Base-by-base conservation (phyloP, 2,797 vertebrate species). In the Catharus ustulatus region DNA sequence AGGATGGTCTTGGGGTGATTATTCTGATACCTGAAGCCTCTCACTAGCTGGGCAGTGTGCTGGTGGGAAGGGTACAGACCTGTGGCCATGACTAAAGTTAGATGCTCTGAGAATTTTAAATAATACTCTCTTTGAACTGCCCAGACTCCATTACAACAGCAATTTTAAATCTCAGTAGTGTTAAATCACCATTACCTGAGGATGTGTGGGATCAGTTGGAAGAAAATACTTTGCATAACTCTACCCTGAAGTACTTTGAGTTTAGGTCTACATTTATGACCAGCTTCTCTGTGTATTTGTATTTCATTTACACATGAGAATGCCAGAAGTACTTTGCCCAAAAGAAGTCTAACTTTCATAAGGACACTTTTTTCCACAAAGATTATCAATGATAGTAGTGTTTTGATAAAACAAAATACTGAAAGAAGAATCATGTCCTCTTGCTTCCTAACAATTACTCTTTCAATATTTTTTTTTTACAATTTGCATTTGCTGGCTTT, bases 1-100 rank as follows among this genome's bases (percentile, higher is more conserved):
- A 40, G 24, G 27, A 5, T 71, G 19, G 4, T 27, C 7, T 63
- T 1, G 1, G 17, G 5, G 4, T 11, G 4, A 5, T 13, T 17
- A 10, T 6, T 3, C 46, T 54, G 40, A 49, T n/a, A 48, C 19
- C 10, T 36, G 19, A 24, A 58, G 34, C 10, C 5, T 14, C 4
- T n/a, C 18, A 32, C 7, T 15, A 49, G 3, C 42, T 57, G 42
- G 36, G 18, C 51, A 62, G 22, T 1, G 5, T 55, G 20, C 22
- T 54, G 15, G 16, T 36, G 45, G 49, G 17, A 54, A 27, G 11
- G 6, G 4, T 43, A 14, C 10, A 54, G 8, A 64, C 15, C 26
- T n/a, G 6, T 64, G 55, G 10, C 29, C 13, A 4, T 49, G 17
- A 15, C 20, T 49, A 10, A 49, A 42, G 49, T 55, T 71, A 77